phyloP scores from a whole-genome alignment of 1,140 invertebrate genomes.

The Brachionus calyciflorus region DNA sequence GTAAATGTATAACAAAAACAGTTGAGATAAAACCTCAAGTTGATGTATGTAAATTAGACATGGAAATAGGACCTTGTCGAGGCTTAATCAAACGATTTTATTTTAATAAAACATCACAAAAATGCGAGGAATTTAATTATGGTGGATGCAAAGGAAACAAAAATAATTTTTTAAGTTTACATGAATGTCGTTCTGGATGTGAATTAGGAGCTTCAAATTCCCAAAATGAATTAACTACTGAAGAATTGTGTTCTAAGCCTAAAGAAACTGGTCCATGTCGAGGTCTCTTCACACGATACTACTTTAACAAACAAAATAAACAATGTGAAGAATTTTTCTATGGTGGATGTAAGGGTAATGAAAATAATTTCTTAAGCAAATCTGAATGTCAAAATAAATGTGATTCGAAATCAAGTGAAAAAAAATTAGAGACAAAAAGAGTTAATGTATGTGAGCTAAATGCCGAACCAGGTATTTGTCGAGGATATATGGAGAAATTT shows the following conservation, averaged over 20 bases:
- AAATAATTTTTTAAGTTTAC: slow-evolving; percentile 79
- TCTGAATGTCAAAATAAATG: slow-evolving; percentile 66
- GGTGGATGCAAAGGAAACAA: slow-evolving; percentile 83
- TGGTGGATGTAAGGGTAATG: slow-evolving; percentile 79
- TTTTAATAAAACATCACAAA: slow-evolving; percentile 50
- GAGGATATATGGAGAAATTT: slow-evolving; percentile 57
- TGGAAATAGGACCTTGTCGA: slow-evolving; percentile 76
- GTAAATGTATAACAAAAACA: slow-evolving; percentile 71
- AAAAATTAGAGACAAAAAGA: neutral
- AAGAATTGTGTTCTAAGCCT: slow-evolving; percentile 70
- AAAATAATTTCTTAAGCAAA: slow-evolving; percentile 61
- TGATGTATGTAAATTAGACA: slow-evolving; percentile 61
- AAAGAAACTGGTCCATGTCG: slow-evolving; percentile 76
- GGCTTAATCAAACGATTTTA: slow-evolving; percentile 63
- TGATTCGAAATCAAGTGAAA: slow-evolving; percentile 66
- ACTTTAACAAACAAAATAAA: slow-evolving; percentile 70
- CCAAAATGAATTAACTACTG: slow-evolving; percentile 57
- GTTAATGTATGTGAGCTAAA: neutral
- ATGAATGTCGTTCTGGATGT: slow-evolving; percentile 68
- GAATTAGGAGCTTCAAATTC: neutral
- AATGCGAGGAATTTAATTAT: slow-evolving; percentile 77
- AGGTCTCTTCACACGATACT: slow-evolving; percentile 78
- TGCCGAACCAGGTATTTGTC: slow-evolving; percentile 62
- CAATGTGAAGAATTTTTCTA: slow-evolving; percentile 90
- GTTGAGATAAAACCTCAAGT: slow-evolving; percentile 69